phyloP scores from a whole-genome alignment of 2,113 vertebrate species.

The Hemichromis elongatus region DNA sequence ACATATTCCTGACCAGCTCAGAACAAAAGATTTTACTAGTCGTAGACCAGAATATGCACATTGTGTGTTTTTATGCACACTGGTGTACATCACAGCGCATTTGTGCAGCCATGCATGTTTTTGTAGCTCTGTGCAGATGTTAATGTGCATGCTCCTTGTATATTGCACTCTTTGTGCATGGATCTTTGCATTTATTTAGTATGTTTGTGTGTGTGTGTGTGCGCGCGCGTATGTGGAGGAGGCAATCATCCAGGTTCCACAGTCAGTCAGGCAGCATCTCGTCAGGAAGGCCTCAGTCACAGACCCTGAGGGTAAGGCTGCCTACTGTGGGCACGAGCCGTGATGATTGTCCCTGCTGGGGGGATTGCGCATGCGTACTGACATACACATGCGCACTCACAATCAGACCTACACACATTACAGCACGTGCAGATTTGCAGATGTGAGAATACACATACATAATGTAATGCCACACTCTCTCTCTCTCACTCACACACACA shows the following conservation, averaged over 20 bases:
- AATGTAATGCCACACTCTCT: neutral
- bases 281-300: slow-evolving; percentile 72
- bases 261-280: slow-evolving; percentile 76
- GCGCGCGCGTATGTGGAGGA: slow-evolving; percentile 7
- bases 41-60: neutral
- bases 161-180: neutral
- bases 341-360: slow-evolving; percentile 72
- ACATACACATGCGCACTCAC: slow-evolving; percentile 16
- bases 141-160: neutral
- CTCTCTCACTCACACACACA: neutral
- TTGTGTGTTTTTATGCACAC: neutral
- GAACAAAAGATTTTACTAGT: neutral
- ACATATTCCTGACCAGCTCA: neutral
- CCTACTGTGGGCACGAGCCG: slow-evolving; percentile 71
- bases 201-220: neutral
- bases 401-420: neutral
- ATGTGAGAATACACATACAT: neutral
- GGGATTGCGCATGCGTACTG: slow-evolving; percentile 52
- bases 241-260: slow-evolving; percentile 60
- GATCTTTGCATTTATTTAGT: slow-evolving; percentile 17
- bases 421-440: slow-evolving; percentile 8
- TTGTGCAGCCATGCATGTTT: slow-evolving; percentile 3
- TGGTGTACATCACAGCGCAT: neutral
- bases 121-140: neutral
- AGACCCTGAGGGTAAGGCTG: slow-evolving; percentile 68